These are phyloP conservation scores for Acleris laterana DNA, from an alignment of 2,888 invertebrate species.

Conservation along the genomic window DNA sequence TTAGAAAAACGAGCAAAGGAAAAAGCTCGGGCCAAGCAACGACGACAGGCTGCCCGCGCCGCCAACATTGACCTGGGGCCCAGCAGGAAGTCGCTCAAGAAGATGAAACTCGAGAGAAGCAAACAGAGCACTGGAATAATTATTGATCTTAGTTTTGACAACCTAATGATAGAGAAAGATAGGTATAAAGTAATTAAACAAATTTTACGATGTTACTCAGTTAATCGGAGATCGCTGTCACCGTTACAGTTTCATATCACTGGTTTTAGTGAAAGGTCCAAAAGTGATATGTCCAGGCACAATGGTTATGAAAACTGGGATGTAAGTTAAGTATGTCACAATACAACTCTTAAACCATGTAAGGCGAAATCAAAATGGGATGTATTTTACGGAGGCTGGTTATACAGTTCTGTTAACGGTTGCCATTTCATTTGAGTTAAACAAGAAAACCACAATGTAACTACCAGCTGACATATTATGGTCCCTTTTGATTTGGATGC, in stretches of 20 bases:
- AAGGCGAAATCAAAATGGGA: too few species aligned
- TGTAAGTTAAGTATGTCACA: conserved; percentile 79
- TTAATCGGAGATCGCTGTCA: conserved; percentile 91
- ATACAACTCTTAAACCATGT: conserved; percentile 11
- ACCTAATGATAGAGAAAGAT: conserved; percentile 95
- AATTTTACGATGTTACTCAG: conserved; percentile 94
- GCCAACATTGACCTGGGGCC: conserved; percentile 90
- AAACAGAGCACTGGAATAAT: conserved; percentile 89
- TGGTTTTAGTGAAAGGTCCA: conserved; percentile 90
- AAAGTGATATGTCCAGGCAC: conserved; percentile 90
- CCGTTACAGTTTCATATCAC: conserved; percentile 94
- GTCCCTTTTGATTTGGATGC: too few species aligned
- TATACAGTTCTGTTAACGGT: too few species aligned
- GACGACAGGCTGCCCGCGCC: conserved; percentile 87
- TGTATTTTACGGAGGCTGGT: too few species aligned
- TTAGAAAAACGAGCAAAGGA: conserved; percentile 89
- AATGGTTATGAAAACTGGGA: conserved; percentile 97
- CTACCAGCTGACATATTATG: too few species aligned
- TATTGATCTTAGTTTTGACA: conserved; percentile 96
- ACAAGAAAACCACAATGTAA: too few species aligned
- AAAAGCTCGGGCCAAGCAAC: conserved; percentile 88
- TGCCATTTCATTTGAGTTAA: too few species aligned
- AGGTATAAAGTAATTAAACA: conserved; percentile 95
- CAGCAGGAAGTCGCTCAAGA: conserved; percentile 91
- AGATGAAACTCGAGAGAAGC: conserved; percentile 87